Evolutionary conservation across 2,113 vertebrate species (phyloP).

Genomic region (Etheostoma spectabile): DNA sequence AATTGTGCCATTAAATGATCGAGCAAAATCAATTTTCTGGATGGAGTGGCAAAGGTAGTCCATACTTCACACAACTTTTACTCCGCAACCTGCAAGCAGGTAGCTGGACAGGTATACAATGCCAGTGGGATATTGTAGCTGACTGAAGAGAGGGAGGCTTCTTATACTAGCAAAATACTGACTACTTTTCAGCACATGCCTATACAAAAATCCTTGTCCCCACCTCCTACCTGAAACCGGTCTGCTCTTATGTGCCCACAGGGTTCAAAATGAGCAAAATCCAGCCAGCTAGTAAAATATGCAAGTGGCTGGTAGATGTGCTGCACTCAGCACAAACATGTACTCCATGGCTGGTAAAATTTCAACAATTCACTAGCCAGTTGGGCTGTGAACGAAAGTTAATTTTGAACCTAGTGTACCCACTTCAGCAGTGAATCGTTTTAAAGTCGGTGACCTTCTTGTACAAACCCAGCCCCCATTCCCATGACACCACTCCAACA

Average conservation of each 20-base stretch:
- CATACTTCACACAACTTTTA: background rate
- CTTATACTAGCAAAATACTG: background rate
- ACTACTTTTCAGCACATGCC: background rate
- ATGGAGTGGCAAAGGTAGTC: background rate
- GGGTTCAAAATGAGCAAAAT: too few species aligned
- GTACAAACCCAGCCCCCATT: constrained; percentile 13
- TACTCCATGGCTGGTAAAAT: too few species aligned
- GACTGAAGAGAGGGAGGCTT: background rate
- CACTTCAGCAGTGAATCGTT: background rate
- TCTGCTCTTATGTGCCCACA: too few species aligned
- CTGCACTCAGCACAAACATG: too few species aligned
- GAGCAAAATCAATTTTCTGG: background rate
- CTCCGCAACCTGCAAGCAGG: constrained; percentile 6
- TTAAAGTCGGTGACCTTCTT: background rate
- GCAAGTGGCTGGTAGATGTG: too few species aligned
- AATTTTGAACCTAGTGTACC: background rate
- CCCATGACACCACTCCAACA: constrained; percentile 63
- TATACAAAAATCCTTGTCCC: background rate
- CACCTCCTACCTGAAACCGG: background rate
- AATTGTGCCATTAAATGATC: background rate
- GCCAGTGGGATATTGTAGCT: background rate
- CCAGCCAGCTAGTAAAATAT: too few species aligned
- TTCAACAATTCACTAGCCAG: too few species aligned
- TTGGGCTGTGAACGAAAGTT: too few species aligned
- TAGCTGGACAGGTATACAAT: background rate